phyloP scores from a whole-genome alignment of 2,888 invertebrate genomes.

The Caenorhabditis drosophilae region DNA sequence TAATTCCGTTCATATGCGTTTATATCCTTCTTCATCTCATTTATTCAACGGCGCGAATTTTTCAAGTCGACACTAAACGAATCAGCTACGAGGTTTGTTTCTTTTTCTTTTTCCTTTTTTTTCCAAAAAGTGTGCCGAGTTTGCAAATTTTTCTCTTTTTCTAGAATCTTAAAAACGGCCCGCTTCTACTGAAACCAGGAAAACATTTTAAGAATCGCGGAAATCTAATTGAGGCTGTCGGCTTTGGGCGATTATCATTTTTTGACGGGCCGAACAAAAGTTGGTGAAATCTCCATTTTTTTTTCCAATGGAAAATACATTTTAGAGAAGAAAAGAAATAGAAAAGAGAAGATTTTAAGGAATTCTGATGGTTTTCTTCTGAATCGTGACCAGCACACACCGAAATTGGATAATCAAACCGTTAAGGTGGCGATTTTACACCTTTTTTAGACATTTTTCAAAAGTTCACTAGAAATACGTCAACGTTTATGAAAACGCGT shows the following conservation, averaged over 20 bases:
- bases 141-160: conserved; percentile 2
- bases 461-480: no score
- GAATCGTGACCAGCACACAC: no score
- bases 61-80: conserved; percentile 18
- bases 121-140: neutral
- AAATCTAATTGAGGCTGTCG: conserved; percentile 24
- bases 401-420: no score
- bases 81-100: conserved; percentile 21
- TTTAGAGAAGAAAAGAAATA: no score
- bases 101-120: no score
- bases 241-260: conserved; percentile 17
- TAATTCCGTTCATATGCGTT: conserved; percentile 19
- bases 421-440: no score
- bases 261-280: neutral
- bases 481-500: no score
- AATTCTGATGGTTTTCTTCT: no score
- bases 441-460: no score
- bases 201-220: conserved; percentile 13
- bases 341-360: no score
- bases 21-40: conserved; percentile 26
- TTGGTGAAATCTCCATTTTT: neutral
- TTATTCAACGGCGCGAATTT: conserved; percentile 15
- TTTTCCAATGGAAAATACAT: no score
- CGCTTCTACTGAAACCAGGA: conserved; percentile 19
- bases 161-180: conserved; percentile 31